Evolutionary conservation across 2,888 invertebrate genomes (phyloP).

Genomic region (Drosophila meridiana): DNA sequence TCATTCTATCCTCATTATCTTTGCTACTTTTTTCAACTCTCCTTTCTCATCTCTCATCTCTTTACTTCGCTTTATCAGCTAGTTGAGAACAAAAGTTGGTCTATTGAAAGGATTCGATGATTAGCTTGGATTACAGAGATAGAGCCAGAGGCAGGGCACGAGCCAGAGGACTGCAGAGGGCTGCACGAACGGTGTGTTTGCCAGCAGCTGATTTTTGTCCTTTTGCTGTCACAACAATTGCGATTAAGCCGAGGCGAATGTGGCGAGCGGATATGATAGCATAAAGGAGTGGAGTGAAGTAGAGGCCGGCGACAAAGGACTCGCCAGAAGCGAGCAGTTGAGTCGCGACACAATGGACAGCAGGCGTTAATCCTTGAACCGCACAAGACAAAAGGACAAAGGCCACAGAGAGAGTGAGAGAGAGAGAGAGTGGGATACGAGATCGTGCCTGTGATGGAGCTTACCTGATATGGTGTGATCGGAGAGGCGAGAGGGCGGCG

Average conservation of each 20-base stretch:
- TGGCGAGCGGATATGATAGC: background rate
- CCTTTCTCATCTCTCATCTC: no score
- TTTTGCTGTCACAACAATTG: constrained; percentile 57
- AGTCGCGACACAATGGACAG: constrained; percentile 16
- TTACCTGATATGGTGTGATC: constrained; percentile 88
- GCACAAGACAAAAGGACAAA: constrained; percentile 4
- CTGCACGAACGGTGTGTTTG: background rate
- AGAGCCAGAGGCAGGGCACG: background rate
- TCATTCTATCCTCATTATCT: background rate
- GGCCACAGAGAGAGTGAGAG: constrained; percentile 14
- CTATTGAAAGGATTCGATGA: constrained; percentile 8
- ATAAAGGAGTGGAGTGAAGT: background rate
- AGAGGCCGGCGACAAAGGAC: background rate
- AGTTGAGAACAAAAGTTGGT: background rate
- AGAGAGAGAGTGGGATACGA: background rate
- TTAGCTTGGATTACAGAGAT: background rate
- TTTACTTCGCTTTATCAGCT: background rate
- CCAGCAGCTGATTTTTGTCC: constrained; percentile 47
- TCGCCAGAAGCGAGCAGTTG: background rate
- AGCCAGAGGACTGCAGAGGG: background rate
- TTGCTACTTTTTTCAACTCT: background rate
- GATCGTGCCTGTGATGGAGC: constrained; percentile 27
- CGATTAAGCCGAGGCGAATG: constrained; percentile 50
- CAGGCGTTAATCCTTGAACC: constrained; percentile 48
- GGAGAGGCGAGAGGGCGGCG: constrained; percentile 88